Evolutionary conservation across 2,113 vertebrate genomes (phyloP).

Genomic region (Pseudolaguvia tuberculata): DNA sequence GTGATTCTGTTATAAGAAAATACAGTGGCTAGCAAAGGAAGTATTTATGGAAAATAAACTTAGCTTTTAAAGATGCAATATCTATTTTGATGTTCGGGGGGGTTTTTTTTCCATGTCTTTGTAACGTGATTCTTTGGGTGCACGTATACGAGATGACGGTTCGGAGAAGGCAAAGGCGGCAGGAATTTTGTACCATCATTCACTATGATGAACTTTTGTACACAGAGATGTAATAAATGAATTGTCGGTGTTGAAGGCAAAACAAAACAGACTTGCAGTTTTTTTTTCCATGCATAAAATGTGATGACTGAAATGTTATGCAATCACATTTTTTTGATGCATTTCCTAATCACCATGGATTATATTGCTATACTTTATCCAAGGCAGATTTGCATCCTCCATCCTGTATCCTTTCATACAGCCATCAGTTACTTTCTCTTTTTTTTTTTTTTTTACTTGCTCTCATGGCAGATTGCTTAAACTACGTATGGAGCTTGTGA

Average conservation of each 20-base stretch:
- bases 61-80: slow-evolving; percentile 67
- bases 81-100: slow-evolving; percentile 67
- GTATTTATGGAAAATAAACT: slow-evolving; percentile 71
- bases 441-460: background rate
- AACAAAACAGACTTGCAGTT: slow-evolving; percentile 11
- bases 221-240: slow-evolving; percentile 49
- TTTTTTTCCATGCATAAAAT: slow-evolving; percentile 25
- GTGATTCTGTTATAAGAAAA: slow-evolving; percentile 70
- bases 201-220: slow-evolving; percentile 47
- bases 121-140: slow-evolving; percentile 69
- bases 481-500: background rate
- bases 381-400: too few species aligned
- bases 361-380: too few species aligned
- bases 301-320: slow-evolving; percentile 16
- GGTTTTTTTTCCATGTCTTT: slow-evolving; percentile 65
- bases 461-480: background rate
- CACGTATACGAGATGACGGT: slow-evolving; percentile 53
- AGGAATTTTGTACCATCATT: slow-evolving; percentile 59
- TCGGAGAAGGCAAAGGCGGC: slow-evolving; percentile 49
- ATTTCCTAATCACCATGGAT: too few species aligned
- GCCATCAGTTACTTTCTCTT: background rate
- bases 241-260: slow-evolving; percentile 45
- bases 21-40: slow-evolving; percentile 59
- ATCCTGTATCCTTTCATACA: background rate
- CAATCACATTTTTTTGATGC: too few species aligned